Percentiles rank a stretch among this genome's conserved stretches.
phyloP scores from a whole-genome alignment of 2,797 vertebrate genomes.

The Setipinna tenuifilis region DNA sequence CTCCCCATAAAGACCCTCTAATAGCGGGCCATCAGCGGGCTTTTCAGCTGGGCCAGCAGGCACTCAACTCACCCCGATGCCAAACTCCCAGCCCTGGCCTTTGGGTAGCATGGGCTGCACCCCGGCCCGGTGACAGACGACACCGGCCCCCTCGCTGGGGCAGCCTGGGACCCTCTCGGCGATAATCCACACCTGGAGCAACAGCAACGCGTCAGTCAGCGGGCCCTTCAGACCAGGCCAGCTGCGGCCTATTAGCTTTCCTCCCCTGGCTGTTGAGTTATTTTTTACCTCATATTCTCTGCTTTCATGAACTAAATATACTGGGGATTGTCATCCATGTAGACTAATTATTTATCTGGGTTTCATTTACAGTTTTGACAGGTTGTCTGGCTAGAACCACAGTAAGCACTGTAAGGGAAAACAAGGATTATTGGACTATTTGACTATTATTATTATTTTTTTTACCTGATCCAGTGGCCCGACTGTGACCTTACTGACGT shows the following conservation, averaged over 20 bases:
- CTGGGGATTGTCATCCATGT: not conserved
- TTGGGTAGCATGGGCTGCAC: constrained; percentile 88
- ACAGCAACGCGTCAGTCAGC: not conserved
- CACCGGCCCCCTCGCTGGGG: constrained; percentile 84
- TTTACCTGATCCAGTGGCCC: constrained; percentile 94
- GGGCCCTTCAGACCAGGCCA: not conserved
- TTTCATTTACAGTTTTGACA: not conserved
- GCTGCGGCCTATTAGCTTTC: not conserved
- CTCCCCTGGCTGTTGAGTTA: not conserved
- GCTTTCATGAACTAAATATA: not conserved
- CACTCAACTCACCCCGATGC: constrained; percentile 90
- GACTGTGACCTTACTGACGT: constrained; percentile 88
- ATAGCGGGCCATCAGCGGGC: not conserved
- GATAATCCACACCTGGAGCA: constrained; percentile 89
- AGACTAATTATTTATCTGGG: not conserved
- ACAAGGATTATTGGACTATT: not conserved
- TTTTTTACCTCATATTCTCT: not conserved
- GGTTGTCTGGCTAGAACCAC: not conserved
- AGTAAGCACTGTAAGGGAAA: not conserved
- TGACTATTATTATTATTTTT: not conserved
- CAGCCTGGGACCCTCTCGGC: constrained; percentile 90
- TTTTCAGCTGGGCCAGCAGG: not conserved
- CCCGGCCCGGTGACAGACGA: constrained; percentile 85
- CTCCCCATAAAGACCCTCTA: not conserved
- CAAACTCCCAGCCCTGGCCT: constrained; percentile 92